Base-by-base conservation (phyloP, 2,797 vertebrate species). In the Remorina albescens region DNA sequence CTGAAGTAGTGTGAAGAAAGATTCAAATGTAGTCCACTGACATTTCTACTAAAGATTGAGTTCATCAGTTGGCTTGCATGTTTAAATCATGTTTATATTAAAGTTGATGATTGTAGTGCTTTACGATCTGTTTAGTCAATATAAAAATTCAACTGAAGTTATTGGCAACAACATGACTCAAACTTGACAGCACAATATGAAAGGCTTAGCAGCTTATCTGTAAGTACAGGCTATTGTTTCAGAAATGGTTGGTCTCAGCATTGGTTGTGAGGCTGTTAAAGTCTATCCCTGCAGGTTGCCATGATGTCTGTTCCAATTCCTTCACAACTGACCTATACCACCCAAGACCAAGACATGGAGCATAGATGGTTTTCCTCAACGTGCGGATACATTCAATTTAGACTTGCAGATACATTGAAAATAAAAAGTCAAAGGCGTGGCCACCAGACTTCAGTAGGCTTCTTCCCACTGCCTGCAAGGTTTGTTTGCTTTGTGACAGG, bases 241-340 rank as follows among this genome's bases (percentile, higher is more conserved):
- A 37, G 2, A 28, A 4, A 12, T 18, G 8, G 0, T 21, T 46
- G 5, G 39, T 47, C 64, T 37, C 5, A 55, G 37, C 10, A 54
- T 46, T 25, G 18, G 13, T 47, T 30, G 64, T 47, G 41, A 51
- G 23, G 30, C 15, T 74, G 49, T 50, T 83, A 84, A 86, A 75
- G 3, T 68, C 13, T 26, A 26, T 71, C 65, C 71, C 67, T 82
- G 64, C 49, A 51, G 55, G 53, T 9, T 39, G 56, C 34, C 54
- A 25, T 36, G 13, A 34, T 62, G 13, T 49, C 41, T 76, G 57
- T 72, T 71, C 49, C 13, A 57, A 18, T 51, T 36, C 23, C 32
- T 59, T 23, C 34, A n/a, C 34, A 16, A n/a, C 13, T 53, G 30
- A 59, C 21, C 34, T 1, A 74, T 71, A 44, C 44, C 36, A 36